These are phyloP conservation scores for Acleris holmiana DNA, from an alignment of 2,888 invertebrate genomes.

Conservation along the genomic window DNA sequence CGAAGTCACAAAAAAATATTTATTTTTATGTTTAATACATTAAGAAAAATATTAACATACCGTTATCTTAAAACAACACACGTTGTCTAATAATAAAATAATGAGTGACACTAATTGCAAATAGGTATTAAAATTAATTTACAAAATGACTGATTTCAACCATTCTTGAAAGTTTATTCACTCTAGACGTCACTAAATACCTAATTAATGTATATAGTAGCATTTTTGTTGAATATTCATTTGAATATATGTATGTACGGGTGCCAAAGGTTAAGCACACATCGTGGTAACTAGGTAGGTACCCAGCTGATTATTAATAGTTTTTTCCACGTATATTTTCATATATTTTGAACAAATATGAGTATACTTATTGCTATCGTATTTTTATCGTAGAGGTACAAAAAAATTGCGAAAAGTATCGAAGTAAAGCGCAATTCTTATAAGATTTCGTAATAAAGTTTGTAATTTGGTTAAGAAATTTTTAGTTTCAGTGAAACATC, in stretches of 20 bases:
- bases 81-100: too few species aligned
- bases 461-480: slow-evolving; percentile 1
- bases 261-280: slow-evolving; percentile 12
- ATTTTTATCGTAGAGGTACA: background rate
- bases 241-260: slow-evolving; percentile 9
- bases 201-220: slow-evolving; percentile 5
- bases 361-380: background rate
- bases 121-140: too few species aligned
- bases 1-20: too few species aligned
- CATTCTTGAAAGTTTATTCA: slow-evolving; percentile 29
- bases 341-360: background rate
- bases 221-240: slow-evolving; percentile 36
- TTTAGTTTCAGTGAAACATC: background rate
- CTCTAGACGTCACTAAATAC: slow-evolving; percentile 6
- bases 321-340: background rate
- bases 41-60: too few species aligned
- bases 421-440: background rate
- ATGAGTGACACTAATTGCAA: too few species aligned
- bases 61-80: too few species aligned
- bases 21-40: too few species aligned
- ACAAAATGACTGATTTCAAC: background rate
- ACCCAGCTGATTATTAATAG: background rate
- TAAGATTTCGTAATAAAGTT: slow-evolving; percentile 8
- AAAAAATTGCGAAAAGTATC: slow-evolving; percentile 7
- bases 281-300: background rate